A percentile compares a stretch with the other conserved stretches of the same genome.
Conservation (phyloP, 2,113 vertebrate genomes). For the Corydoras sp. region DNA sequence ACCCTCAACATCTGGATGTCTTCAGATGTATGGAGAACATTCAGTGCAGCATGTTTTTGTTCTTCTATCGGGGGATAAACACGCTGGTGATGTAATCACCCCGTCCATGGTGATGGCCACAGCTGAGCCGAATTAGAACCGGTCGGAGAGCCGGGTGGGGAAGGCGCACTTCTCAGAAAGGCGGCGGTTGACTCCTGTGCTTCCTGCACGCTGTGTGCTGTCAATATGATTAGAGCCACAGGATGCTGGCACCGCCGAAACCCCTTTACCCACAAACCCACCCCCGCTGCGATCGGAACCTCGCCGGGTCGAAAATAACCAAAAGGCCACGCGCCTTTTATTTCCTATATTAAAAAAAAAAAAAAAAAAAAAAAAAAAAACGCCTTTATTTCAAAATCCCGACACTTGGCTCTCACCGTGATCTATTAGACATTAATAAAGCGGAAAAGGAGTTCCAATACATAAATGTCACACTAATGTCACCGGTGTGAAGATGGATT, state of each 20-base stretch:
- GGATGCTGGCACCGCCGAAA: conserved; percentile 13
- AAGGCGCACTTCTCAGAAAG: conserved; percentile 48
- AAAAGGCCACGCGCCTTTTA: conserved; percentile 38
- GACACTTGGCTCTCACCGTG: too few species aligned
- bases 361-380: neutral
- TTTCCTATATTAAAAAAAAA: neutral
- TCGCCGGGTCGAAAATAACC: conserved; percentile 21
- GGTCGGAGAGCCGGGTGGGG: conserved; percentile 27
- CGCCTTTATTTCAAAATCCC: neutral
- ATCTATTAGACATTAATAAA: too few species aligned
- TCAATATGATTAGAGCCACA: conserved; percentile 55
- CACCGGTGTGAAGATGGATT: too few species aligned
- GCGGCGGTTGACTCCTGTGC: conserved; percentile 55
- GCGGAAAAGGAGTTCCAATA: too few species aligned
- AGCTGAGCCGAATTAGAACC: conserved; percentile 43
- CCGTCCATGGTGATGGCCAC: neutral
- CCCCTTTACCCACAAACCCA: neutral
- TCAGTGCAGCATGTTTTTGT: neutral
- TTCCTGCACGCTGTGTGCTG: conserved; percentile 55
- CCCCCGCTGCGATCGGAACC: conserved; percentile 5
- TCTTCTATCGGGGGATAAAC: neutral
- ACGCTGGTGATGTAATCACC: neutral
- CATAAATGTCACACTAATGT: too few species aligned
- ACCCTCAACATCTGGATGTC: too few species aligned
- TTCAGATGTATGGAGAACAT: too few species aligned